These are phyloP conservation scores for Parnassius orleans DNA, from an alignment of 2,888 invertebrate species.

Conservation along the genomic window DNA sequence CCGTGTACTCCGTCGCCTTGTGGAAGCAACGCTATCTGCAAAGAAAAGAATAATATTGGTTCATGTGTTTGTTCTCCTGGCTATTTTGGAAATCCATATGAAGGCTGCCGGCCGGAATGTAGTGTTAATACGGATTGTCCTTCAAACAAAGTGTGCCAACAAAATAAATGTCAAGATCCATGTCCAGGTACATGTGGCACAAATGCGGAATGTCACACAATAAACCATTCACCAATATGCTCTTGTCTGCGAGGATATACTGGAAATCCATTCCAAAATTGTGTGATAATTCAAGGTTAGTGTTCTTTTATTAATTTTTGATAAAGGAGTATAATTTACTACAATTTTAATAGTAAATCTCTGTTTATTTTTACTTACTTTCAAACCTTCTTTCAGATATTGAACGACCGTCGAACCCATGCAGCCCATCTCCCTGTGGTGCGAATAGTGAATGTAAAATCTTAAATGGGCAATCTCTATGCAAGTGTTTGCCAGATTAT, in stretches of 20 bases:
- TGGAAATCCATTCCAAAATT: conserved; percentile 81
- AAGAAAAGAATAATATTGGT: conserved; percentile 85
- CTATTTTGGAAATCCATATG: conserved; percentile 83
- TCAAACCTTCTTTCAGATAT: conserved; percentile 49
- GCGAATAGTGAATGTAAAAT: conserved; percentile 90
- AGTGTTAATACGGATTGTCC: conserved; percentile 87
- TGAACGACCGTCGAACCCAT: conserved; percentile 77
- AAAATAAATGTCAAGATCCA: conserved; percentile 88
- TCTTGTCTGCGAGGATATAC: conserved; percentile 84
- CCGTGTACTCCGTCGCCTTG: conserved; percentile 87
- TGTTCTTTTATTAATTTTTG: conserved; percentile 17
- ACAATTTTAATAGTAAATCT: neutral
- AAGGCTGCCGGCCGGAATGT: conserved; percentile 89
- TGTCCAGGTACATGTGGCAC: conserved; percentile 88
- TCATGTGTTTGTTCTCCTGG: conserved; percentile 85
- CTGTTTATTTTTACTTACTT: neutral
- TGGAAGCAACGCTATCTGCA: conserved; percentile 86
- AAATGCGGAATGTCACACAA: conserved; percentile 86
- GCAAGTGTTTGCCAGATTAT: conserved; percentile 85
- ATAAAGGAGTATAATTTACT: neutral
- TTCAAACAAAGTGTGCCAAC: conserved; percentile 86
- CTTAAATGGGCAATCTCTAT: conserved; percentile 85
- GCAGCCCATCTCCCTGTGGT: conserved; percentile 90
- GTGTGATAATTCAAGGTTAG: conserved; percentile 57
- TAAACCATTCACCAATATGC: conserved; percentile 87